phyloP scores from a whole-genome alignment of 2,888 invertebrate species.

The Anoplius nigerrimus region DNA sequence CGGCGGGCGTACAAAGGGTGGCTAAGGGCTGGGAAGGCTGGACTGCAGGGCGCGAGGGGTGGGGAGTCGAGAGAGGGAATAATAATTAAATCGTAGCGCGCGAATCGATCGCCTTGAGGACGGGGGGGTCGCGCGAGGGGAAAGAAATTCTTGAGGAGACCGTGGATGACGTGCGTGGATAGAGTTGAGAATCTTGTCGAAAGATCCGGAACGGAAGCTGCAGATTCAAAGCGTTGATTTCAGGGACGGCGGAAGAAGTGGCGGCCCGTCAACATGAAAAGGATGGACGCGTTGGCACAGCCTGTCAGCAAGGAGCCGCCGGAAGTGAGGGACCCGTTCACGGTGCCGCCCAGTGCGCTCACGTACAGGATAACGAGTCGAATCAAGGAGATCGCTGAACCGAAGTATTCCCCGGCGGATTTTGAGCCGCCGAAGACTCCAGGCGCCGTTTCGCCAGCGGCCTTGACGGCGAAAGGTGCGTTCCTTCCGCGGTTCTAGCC shows the following conservation, averaged over 20 bases:
- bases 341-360: slow-evolving; percentile 55
- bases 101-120: too few relatives aligned
- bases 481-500: not conserved
- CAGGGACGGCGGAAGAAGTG: slow-evolving; percentile 40
- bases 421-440: slow-evolving; percentile 34
- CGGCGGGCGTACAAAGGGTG: too few relatives aligned
- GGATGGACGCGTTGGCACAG: slow-evolving; percentile 47
- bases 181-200: too few relatives aligned
- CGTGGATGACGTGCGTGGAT: too few relatives aligned
- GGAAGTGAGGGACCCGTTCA: slow-evolving; percentile 47
- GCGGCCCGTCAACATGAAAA: slow-evolving; percentile 39
- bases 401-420: slow-evolving; percentile 21
- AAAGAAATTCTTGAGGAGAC: too few relatives aligned
- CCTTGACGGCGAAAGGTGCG: slow-evolving; percentile 47
- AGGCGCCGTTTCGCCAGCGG: slow-evolving; percentile 54
- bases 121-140: too few relatives aligned
- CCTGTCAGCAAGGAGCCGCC: slow-evolving; percentile 36
- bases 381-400: slow-evolving; percentile 42
- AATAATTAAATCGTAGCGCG: too few relatives aligned
- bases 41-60: too few relatives aligned
- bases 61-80: too few relatives aligned
- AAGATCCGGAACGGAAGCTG: not conserved
- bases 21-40: too few relatives aligned
- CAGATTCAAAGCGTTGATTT: slow-evolving; percentile 18
- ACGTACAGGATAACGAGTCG: slow-evolving; percentile 51